These are phyloP conservation scores for Drosophila repleta DNA, from an alignment of 1,140 invertebrate species.

Conservation along the genomic window DNA sequence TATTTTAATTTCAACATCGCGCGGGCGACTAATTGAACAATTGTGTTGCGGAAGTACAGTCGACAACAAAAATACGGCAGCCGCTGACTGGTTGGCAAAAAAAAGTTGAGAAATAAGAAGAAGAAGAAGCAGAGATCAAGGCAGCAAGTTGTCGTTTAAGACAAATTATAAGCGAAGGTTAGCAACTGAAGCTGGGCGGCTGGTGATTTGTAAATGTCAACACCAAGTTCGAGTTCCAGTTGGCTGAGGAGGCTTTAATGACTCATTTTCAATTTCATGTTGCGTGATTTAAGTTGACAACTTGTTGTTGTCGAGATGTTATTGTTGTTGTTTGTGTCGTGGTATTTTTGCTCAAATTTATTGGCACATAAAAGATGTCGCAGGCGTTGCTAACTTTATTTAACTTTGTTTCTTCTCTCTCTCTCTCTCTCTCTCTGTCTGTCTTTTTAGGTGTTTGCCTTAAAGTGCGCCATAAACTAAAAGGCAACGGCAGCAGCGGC, in stretches of 20 bases:
- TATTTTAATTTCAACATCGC: neutral
- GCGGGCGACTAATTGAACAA: conserved; percentile 38
- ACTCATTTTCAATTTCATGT: conserved; percentile 75
- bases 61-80: conserved; percentile 19
- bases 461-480: conserved; percentile 80
- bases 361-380: conserved; percentile 76
- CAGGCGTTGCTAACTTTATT: conserved; percentile 80
- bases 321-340: conserved; percentile 29
- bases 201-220: conserved; percentile 82
- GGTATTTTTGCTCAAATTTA: conserved; percentile 72
- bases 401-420: conserved; percentile 49
- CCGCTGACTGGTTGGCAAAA: conserved; percentile 20
- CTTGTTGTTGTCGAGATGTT: conserved; percentile 43
- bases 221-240: conserved; percentile 52
- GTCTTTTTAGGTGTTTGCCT: conserved; percentile 71
- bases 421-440: conserved; percentile 10
- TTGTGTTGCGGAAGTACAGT: conserved; percentile 46
- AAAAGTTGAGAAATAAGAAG: neutral
- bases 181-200: conserved; percentile 61
- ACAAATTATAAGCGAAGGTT: conserved; percentile 77
- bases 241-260: conserved; percentile 55
- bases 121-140: conserved; percentile 7
- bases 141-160: conserved; percentile 56
- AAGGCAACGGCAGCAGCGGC: conserved; percentile 45
- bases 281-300: conserved; percentile 73